These are phyloP conservation scores for Perca schrenkii DNA, from an alignment of 2,113 vertebrate genomes.

Conservation along the genomic window DNA sequence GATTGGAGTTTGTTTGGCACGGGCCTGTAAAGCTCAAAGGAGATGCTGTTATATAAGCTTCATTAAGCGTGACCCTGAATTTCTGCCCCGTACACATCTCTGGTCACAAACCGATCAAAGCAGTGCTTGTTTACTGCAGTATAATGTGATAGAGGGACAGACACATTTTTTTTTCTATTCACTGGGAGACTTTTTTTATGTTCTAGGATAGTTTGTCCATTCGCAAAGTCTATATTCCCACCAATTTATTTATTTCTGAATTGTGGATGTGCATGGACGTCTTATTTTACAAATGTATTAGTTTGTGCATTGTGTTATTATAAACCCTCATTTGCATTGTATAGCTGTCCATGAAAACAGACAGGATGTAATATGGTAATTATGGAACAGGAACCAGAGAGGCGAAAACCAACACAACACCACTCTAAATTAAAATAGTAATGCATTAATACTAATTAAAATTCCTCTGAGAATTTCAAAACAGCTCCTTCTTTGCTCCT, in stretches of 20 bases:
- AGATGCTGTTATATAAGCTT: conserved; percentile 60
- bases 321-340: conserved; percentile 77
- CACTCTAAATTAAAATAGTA: conserved; percentile 67
- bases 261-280: conserved; percentile 34
- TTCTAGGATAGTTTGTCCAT: not conserved
- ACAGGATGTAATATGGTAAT: conserved; percentile 71
- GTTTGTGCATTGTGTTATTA: conserved; percentile 55
- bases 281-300: conserved; percentile 62
- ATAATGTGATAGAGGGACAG: conserved; percentile 29
- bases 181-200: not conserved
- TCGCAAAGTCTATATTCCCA: conserved; percentile 8
- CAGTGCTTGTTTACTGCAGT: conserved; percentile 51
- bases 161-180: conserved; percentile 23
- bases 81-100: conserved; percentile 42
- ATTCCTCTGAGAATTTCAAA: conserved; percentile 59
- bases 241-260: conserved; percentile 63
- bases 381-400: conserved; percentile 46
- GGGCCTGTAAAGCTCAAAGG: conserved; percentile 49
- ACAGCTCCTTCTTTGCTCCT: not conserved
- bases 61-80: conserved; percentile 65
- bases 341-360: conserved; percentile 56
- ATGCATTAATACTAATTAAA: conserved; percentile 71
- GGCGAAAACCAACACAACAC: conserved; percentile 45
- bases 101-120: conserved; percentile 58
- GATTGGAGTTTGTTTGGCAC: conserved; percentile 24